Percentiles rank a stretch among this genome's conserved stretches.
These are phyloP conservation scores for Acleris laterana DNA, from an alignment of 2,888 invertebrate genomes.

Conservation along the genomic window DNA sequence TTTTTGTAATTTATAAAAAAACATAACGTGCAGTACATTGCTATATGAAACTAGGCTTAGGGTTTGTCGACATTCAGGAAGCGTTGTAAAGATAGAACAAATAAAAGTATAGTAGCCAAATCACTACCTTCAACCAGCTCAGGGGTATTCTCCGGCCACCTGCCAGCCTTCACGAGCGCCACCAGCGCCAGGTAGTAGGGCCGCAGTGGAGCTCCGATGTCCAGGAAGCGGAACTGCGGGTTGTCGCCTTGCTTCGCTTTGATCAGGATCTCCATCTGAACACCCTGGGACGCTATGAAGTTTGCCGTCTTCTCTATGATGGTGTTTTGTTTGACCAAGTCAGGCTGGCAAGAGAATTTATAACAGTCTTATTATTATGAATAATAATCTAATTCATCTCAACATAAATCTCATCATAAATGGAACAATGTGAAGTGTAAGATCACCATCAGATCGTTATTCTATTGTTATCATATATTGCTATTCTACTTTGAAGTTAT, in stretches of 20 bases:
- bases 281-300: constrained; percentile 94
- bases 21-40: too few species aligned
- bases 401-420: too few species aligned
- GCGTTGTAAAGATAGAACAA: too few species aligned
- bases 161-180: constrained; percentile 64
- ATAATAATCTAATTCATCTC: too few species aligned
- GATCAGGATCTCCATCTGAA: constrained; percentile 99
- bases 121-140: constrained; percentile 67
- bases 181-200: constrained; percentile 93
- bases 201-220: constrained; percentile 92
- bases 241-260: constrained; percentile 98
- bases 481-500: too few species aligned
- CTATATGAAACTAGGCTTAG: too few species aligned
- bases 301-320: constrained; percentile 97
- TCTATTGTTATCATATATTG: too few species aligned
- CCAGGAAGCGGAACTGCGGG: constrained; percentile 96
- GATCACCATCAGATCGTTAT: too few species aligned
- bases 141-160: constrained; percentile 69
- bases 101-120: too few species aligned
- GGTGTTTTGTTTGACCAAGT: constrained; percentile 93
- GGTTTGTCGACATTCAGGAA: too few species aligned
- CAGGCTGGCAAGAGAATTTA: constrained; percentile 87
- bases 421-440: too few species aligned
- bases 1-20: too few species aligned
- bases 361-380: neutral